Base-by-base conservation (phyloP, 2,113 vertebrate species). In the Cryptotis parvus region DNA sequence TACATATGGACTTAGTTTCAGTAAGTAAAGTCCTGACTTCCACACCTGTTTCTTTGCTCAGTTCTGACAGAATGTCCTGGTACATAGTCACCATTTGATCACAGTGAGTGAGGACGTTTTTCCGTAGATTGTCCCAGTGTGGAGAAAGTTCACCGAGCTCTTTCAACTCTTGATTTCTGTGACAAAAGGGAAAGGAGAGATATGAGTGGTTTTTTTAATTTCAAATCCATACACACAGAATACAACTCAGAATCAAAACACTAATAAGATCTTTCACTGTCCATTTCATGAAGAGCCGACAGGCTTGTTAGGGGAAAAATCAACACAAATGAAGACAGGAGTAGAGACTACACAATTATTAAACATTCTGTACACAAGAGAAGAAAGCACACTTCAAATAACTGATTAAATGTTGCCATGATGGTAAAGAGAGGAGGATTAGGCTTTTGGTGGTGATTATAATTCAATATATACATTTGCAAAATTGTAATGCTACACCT, bases 91-190 rank as follows among this genome's bases (percentile, higher is more conserved):
- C 96, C 98, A 99, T 98, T 94, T 99, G 99, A 83, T 98, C 98
- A 87, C 99, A 99, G 96, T 99, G 98, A 80, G 98, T 97, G 83
- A 99, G 99, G 91, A 99, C 99, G 87, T 98, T 99, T 96, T 97
- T 99, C 83, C 99, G 98, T 89, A 99, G 97, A 92, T 99, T 99
- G 97, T 99, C 99, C 99, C 99, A 99, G 95, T 99, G 99, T 94
- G 99, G 99, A 89, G 99, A 99, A 35, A 99, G 99, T n/a, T 99
- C 99, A 22, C 99, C 99, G 84, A 99, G 97, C 87, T 99, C 99
- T 92, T 98, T 99, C 84, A 99, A 98, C 68, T 99, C 99, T 95
- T 99, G 98, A 96, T 99, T 98, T 98, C 99, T 99, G 94, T 52
- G 89, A 35, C 84, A 61, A 95, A 95, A 24, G 16, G 22, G 95